These are phyloP conservation scores for Poecilia latipinna DNA, from an alignment of 2,113 vertebrate species.

Conservation along the genomic window DNA sequence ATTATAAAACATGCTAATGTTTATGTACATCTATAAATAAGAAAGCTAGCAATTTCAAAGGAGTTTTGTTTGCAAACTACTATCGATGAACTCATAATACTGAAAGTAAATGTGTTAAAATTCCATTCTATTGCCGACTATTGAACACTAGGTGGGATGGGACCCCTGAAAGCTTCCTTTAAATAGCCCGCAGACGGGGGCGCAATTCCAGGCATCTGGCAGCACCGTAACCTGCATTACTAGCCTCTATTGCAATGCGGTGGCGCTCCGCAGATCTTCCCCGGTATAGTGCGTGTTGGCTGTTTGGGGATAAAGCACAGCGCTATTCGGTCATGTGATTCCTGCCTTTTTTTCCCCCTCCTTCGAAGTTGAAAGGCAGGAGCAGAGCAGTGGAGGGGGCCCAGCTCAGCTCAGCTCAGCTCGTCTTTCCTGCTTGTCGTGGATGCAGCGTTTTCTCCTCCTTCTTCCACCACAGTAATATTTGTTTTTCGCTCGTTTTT, in stretches of 20 bases:
- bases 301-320: constrained; percentile 57
- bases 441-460: constrained; percentile 48
- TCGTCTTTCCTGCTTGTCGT: constrained; percentile 42
- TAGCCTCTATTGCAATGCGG: constrained; percentile 44
- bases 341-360: constrained; percentile 55
- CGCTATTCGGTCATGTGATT: constrained; percentile 73
- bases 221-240: constrained; percentile 68
- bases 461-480: constrained; percentile 8
- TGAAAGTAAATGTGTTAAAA: no score
- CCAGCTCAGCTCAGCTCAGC: constrained; percentile 56
- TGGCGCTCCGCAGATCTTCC: constrained; percentile 46
- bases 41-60: no score
- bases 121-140: no score
- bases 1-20: no score
- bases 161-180: constrained; percentile 38
- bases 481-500: constrained; percentile 30
- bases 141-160: not conserved
- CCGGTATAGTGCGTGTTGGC: constrained; percentile 20
- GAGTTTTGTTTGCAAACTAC: no score
- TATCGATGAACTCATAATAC: no score
- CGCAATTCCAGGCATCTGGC: constrained; percentile 46
- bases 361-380: constrained; percentile 73
- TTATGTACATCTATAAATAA: no score
- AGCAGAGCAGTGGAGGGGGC: constrained; percentile 62
- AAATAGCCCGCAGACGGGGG: constrained; percentile 56